Evolutionary conservation across 2,113 vertebrate genomes (phyloP), one percentile per base, ranked within the genome.

Genomic region (Salvelinus namaycush): DNA sequence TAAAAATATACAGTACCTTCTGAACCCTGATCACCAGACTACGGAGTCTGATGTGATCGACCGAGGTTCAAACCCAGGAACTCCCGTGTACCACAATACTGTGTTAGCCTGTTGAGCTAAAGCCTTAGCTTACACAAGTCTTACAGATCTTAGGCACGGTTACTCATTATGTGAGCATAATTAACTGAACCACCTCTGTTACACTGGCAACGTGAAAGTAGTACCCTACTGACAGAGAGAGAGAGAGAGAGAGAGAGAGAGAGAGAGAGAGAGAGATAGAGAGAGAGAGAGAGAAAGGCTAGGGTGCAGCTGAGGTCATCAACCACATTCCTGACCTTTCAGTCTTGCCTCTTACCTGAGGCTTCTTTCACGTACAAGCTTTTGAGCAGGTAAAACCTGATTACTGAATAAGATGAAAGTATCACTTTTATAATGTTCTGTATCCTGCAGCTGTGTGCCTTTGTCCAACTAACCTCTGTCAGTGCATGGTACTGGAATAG

Each of bases 381-480:
- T 60, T 68, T 76, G 80, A 81, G 70, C 62, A 59, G 54, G 29
- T 24, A 68, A 44, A 34, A 68, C 31, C 14, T 65, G 79, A 81
- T 83, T 84, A 87, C 31, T 88, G 81, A 83, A 49, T 18, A 29
- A 34, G 75, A 73, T 57, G 64, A 76, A 81, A 81, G 84, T 49
- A 44, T 84, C 57, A 76, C 48, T 67, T 48, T 27, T 20, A 20
- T 20, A 68, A 5, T 31, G 14, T 20, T 18, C 22, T 31, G 49
- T 4, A 54, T 60, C 60, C 18, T 87, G 75, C 84, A 85, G 87
- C 81, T 87, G 83, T 18, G 16, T 54, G 12, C 1, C 76, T 90
- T 79, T 85, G 64, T 68, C 48, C 75, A 79, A 68, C 75, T 76
- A 77, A 83, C 20, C 67, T 71, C 72, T 74, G 83, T 71, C 70